Evolutionary conservation across 2,888 invertebrate species (phyloP), one percentile per base, ranked within the genome.

Genomic region (Drosophila conformis): DNA sequence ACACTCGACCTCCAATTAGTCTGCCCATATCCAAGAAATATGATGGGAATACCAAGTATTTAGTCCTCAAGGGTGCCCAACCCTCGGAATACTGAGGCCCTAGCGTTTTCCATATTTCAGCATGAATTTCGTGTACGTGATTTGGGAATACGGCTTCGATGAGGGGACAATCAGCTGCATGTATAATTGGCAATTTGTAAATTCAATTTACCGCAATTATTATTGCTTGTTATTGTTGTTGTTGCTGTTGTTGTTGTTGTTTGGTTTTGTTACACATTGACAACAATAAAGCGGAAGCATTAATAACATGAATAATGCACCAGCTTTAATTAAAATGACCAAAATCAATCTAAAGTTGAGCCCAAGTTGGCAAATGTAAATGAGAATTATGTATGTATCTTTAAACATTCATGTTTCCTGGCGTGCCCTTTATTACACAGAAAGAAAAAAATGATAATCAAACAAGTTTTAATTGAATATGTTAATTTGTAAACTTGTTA

Each of bases 121-220:
- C 1, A 21, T 7, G 36, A 25, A 29, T 60, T 60, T 60, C 29
- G 38, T 54, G 18, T 56, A 40, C 38, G 40, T 33, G 56, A 27
- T 40, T 61, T 40, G 56, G 38, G n/a, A 40, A 40, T 56, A 54
- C 10, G 31, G 27, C 52, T 31, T 18, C 15, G 2, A 38, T 10
- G 51, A 25, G 18, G 31, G 31, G 7, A 63, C 54, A 35, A 33
- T 70, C 40, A 38, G 25, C 42, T 60, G 73, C 46, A 69, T 78
- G 69, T 58, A 58, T 63, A 67, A 78, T 74, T 67, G 63, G 38
- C 82, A 75, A 79, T 79, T 82, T 79, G 79, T 64, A 67, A 82
- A 79, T 79, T 82, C 46, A 65, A 74, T 82, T 75, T 64, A 75
- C 66, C 79, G 66, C 75, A 82, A 69, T 78, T 69, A 73, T 81